Percentiles rank a stretch among this genome's conserved stretches.
These are phyloP conservation scores for Bruchidius siliquastri DNA, from an alignment of 2,888 invertebrate genomes.

Conservation along the genomic window DNA sequence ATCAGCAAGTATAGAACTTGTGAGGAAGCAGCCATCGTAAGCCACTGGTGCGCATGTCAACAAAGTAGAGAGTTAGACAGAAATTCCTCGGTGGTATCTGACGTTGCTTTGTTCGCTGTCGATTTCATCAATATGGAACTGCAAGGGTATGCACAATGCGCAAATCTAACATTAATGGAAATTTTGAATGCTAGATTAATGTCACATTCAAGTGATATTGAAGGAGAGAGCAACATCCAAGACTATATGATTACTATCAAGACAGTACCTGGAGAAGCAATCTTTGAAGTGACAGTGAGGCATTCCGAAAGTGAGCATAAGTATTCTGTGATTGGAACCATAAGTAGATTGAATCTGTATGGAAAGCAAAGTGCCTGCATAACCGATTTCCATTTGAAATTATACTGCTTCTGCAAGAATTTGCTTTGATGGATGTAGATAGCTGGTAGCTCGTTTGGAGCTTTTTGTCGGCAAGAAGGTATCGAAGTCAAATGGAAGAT, in stretches of 20 bases:
- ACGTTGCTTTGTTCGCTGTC: constrained; percentile 60
- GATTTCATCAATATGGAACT: constrained; percentile 62
- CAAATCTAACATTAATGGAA: constrained; percentile 56
- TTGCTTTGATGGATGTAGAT: constrained; percentile 14
- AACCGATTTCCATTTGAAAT: constrained; percentile 67
- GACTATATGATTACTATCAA: constrained; percentile 62
- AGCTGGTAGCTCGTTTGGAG: too few species aligned
- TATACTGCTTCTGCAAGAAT: constrained; percentile 68
- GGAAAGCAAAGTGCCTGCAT: constrained; percentile 77
- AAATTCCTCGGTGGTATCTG: constrained; percentile 52
- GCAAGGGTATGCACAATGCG: constrained; percentile 59
- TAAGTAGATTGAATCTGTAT: constrained; percentile 74
- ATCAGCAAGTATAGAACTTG: constrained; percentile 73
- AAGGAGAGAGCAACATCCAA: constrained; percentile 41
- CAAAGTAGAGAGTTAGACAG: constrained; percentile 55
- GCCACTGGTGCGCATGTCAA: constrained; percentile 88
- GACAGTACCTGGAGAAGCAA: constrained; percentile 63
- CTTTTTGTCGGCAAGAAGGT: too few species aligned
- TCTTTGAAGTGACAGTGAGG: constrained; percentile 77
- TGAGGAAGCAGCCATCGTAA: constrained; percentile 68
- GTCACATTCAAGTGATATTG: constrained; percentile 44
- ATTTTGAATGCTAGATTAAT: constrained; percentile 66
- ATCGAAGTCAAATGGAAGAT: background rate
- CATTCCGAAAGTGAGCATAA: constrained; percentile 34
- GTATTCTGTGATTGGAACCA: constrained; percentile 61